phyloP scores from a whole-genome alignment of 1,140 invertebrate genomes.

The Dendrolimus punctatus region DNA sequence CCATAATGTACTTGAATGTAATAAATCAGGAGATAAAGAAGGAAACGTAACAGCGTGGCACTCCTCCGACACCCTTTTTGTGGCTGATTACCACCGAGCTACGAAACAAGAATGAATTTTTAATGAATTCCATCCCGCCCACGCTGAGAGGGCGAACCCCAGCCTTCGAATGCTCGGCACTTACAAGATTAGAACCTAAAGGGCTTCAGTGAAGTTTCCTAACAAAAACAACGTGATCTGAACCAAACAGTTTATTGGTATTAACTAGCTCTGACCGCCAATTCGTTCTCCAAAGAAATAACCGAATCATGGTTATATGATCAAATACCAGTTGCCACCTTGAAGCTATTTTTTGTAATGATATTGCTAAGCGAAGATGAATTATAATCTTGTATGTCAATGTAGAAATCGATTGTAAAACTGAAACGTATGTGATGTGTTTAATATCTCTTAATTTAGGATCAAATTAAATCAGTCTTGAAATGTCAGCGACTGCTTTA shows the following conservation, averaged over 20 bases:
- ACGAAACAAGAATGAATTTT: slow-evolving; percentile 70
- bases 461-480: too few species aligned
- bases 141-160: slow-evolving; percentile 14
- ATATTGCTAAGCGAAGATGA: neutral
- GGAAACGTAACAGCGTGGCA: slow-evolving; percentile 30
- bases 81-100: slow-evolving; percentile 51
- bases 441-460: too few species aligned
- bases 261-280: too few species aligned
- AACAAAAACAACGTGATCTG: too few species aligned
- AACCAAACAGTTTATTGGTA: too few species aligned
- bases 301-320: too few species aligned
- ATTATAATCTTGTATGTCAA: too few species aligned
- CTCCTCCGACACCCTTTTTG: slow-evolving; percentile 27
- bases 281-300: too few species aligned
- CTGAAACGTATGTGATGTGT: neutral
- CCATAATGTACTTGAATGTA: slow-evolving; percentile 12
- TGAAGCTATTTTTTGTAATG: neutral
- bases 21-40: slow-evolving; percentile 44
- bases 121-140: slow-evolving; percentile 47
- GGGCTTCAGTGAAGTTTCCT: slow-evolving; percentile 32
- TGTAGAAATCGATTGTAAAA: neutral
- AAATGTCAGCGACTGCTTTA: too few species aligned
- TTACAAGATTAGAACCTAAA: slow-evolving; percentile 67
- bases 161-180: slow-evolving; percentile 52
- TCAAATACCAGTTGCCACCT: neutral